Evolutionary conservation across 1,140 invertebrate genomes (phyloP).

Genomic region (Galleria mellonella): DNA sequence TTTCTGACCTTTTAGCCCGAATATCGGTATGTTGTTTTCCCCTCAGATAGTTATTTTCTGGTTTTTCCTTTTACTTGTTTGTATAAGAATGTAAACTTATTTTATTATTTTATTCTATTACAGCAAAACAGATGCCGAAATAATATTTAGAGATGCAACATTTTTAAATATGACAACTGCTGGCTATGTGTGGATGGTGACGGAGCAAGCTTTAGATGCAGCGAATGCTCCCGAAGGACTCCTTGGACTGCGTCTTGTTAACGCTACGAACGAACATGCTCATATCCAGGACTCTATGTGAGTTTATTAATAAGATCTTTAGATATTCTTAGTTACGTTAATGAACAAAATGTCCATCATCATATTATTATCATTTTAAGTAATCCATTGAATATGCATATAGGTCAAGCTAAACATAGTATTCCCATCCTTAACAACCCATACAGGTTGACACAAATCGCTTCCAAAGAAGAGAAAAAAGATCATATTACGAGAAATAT

Average conservation of each 20-base stretch:
- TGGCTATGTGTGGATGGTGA: slow-evolving; percentile 98
- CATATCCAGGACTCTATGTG: slow-evolving; percentile 92
- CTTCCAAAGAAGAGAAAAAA: no score
- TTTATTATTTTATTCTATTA: slow-evolving; percentile 8
- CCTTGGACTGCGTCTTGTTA: slow-evolving; percentile 90
- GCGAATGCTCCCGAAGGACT: slow-evolving; percentile 90
- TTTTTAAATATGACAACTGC: slow-evolving; percentile 91
- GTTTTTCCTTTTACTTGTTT: no score
- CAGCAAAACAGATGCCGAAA: slow-evolving; percentile 91
- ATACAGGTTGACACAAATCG: no score
- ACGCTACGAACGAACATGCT: slow-evolving; percentile 90
- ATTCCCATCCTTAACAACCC: no score
- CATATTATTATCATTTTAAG: no score
- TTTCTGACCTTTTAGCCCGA: no score
- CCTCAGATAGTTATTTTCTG: no score
- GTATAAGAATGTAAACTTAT: no score
- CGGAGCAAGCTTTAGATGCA: slow-evolving; percentile 93
- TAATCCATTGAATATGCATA: no score
- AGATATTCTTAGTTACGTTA: neutral
- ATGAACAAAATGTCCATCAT: neutral
- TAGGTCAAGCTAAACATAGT: no score
- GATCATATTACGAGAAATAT: no score
- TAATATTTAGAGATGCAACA: slow-evolving; percentile 92
- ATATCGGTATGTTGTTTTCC: no score
- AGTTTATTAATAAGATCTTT: slow-evolving; percentile 33